These are phyloP conservation scores for Atrina japonica DNA, from an alignment of 2,888 invertebrate genomes.

Conservation along the genomic window DNA sequence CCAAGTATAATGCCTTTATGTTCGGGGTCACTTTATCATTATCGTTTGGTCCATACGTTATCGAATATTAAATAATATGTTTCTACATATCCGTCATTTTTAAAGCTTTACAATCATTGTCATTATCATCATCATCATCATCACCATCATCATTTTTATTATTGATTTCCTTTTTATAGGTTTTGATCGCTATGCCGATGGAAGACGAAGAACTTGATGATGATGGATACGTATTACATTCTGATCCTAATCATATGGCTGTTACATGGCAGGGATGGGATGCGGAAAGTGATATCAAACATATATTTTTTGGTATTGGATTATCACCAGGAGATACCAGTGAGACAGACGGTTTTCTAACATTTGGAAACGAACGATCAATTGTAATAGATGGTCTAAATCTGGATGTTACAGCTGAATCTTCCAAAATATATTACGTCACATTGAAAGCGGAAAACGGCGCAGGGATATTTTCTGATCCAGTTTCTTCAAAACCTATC, in stretches of 20 bases:
- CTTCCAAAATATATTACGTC: slow-evolving; percentile 40
- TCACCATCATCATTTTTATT: no score
- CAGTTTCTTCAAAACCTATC: slow-evolving; percentile 43
- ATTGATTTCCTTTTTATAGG: no score
- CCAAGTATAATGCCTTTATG: background rate
- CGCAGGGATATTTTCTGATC: slow-evolving; percentile 39
- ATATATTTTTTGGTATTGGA: slow-evolving; percentile 54
- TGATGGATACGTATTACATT: slow-evolving; percentile 51
- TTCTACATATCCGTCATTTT: no score
- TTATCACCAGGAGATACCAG: slow-evolving; percentile 16
- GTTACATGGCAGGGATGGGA: slow-evolving; percentile 58
- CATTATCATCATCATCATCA: no score
- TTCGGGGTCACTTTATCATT: no score
- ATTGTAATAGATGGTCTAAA: slow-evolving; percentile 28
- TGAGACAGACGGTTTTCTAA: slow-evolving; percentile 27
- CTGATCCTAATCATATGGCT: slow-evolving; percentile 51
- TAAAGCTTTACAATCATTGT: no score
- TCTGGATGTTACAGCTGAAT: slow-evolving; percentile 34
- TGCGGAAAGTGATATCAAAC: slow-evolving; percentile 56
- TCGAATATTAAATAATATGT: no score
- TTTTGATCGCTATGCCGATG: slow-evolving; percentile 3
- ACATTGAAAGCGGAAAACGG: slow-evolving; percentile 43
- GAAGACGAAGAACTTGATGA: slow-evolving; percentile 59
- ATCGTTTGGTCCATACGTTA: no score
- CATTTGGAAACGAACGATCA: slow-evolving; percentile 37